Evolutionary conservation across 2,113 vertebrate species (phyloP).

Genomic region (Menura novaehollandiae): DNA sequence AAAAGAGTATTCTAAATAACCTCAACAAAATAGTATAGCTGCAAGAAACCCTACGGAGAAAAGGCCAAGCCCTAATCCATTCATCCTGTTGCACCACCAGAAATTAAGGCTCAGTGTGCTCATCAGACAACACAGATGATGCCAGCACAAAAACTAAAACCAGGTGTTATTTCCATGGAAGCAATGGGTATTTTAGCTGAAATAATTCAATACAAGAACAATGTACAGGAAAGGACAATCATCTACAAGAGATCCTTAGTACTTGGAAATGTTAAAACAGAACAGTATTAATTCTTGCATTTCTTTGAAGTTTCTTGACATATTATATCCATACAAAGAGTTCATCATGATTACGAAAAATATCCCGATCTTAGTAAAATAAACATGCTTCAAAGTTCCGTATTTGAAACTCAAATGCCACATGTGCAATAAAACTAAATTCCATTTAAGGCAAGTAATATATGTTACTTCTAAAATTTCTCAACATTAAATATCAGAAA

Average conservation of each 20-base stretch:
- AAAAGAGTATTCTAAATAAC: not conserved
- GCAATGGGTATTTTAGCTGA: not conserved
- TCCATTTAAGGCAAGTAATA: slow-evolving; percentile 54
- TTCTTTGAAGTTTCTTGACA: slow-evolving; percentile 18
- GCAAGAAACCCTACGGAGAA: not conserved
- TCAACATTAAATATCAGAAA: slow-evolving; percentile 24
- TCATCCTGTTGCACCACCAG: not conserved
- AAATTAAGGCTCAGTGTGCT: slow-evolving; percentile 28
- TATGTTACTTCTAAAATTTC: not conserved
- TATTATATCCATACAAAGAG: slow-evolving; percentile 23
- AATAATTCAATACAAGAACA: not conserved
- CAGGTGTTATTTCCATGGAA: not conserved
- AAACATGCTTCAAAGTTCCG: slow-evolving; percentile 30
- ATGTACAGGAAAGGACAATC: not conserved
- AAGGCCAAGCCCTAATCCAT: not conserved
- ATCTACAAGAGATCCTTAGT: slow-evolving; percentile 1
- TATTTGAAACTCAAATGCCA: slow-evolving; percentile 45
- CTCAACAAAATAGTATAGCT: not conserved
- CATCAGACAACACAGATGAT: not conserved
- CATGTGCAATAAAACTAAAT: slow-evolving; percentile 21
- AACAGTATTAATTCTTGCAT: slow-evolving; percentile 4
- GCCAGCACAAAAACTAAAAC: not conserved
- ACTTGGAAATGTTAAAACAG: slow-evolving; percentile 38
- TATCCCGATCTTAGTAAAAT: slow-evolving; percentile 38
- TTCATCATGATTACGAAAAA: slow-evolving; percentile 36